Percentiles rank a stretch among this genome's conserved stretches.
Evolutionary conservation across 2,888 invertebrate species (phyloP).

Genomic region (Brassicogethes aeneus): DNA sequence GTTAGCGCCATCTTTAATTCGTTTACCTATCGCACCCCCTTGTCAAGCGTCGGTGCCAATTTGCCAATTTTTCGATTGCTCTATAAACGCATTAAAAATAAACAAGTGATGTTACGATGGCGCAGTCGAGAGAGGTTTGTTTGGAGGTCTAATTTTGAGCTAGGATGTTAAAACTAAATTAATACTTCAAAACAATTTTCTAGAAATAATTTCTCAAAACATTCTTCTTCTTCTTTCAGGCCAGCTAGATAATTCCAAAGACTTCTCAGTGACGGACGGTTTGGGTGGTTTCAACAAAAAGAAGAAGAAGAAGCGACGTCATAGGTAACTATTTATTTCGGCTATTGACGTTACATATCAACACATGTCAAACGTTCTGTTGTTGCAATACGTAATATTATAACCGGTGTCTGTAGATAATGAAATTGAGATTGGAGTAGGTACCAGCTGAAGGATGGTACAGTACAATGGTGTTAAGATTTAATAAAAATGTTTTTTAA

Average conservation of each 20-base stretch:
- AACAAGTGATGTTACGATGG: no score
- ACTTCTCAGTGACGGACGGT: constrained; percentile 69
- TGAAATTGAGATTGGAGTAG: no score
- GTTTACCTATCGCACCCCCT: background rate
- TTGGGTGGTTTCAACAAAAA: constrained; percentile 78
- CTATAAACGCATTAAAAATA: no score
- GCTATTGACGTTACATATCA: constrained; percentile 10
- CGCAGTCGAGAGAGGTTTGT: no score
- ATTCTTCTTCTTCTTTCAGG: constrained; percentile 44
- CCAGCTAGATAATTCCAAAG: constrained; percentile 71
- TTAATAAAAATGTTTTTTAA: no score
- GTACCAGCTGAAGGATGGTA: no score
- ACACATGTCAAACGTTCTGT: background rate
- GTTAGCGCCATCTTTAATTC: background rate
- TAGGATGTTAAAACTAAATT: background rate
- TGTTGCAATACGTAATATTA: no score
- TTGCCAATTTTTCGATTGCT: no score
- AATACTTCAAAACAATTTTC: background rate
- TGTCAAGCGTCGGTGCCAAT: background rate
- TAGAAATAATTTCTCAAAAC: background rate
- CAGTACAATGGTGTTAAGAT: no score
- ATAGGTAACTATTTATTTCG: constrained; percentile 60
- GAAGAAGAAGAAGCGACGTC: constrained; percentile 91
- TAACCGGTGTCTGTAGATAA: no score
- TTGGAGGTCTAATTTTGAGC: no score